Percentiles rank a stretch among this genome's conserved stretches.
phyloP scores from a whole-genome alignment of 2,797 vertebrate species.

The Silurus lanzhouensis region DNA sequence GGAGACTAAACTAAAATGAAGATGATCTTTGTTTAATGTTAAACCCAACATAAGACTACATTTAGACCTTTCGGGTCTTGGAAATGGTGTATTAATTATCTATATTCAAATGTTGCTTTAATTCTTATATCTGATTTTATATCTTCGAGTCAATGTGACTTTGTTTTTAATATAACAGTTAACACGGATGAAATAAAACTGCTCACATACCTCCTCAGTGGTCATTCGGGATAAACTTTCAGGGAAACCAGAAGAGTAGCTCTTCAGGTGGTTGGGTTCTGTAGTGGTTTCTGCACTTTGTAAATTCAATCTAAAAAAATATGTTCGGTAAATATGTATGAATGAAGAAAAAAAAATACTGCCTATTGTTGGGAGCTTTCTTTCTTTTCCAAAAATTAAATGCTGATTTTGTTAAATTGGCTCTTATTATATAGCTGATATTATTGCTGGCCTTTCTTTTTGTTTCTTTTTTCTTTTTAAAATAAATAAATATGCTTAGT shows the following conservation, averaged over 20 bases:
- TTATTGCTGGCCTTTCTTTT: too few relatives aligned
- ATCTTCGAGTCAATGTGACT: too few relatives aligned
- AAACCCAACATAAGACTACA: not conserved
- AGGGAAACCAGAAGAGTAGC: not conserved
- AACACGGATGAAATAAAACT: not conserved
- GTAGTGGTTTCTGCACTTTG: not conserved
- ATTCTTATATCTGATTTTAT: too few relatives aligned
- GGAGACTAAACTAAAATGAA: conserved; percentile 50
- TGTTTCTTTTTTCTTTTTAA: too few relatives aligned
- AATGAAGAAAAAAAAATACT: not conserved
- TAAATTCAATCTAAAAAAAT: not conserved
- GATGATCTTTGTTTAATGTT: not conserved
- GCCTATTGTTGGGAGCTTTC: not conserved
- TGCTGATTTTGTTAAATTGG: not conserved
- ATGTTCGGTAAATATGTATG: not conserved
- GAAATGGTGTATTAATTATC: too few relatives aligned
- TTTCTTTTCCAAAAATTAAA: not conserved
- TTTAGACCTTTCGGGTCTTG: not conserved
- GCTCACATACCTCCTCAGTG: not conserved
- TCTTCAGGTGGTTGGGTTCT: not conserved
- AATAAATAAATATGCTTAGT: not conserved
- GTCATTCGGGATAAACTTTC: not conserved
- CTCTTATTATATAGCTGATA: not conserved
- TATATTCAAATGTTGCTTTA: not conserved
- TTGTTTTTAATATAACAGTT: not conserved